These are phyloP conservation scores for Bradypodion ventrale DNA, from an alignment of 2,797 vertebrate species.

Conservation along the genomic window DNA sequence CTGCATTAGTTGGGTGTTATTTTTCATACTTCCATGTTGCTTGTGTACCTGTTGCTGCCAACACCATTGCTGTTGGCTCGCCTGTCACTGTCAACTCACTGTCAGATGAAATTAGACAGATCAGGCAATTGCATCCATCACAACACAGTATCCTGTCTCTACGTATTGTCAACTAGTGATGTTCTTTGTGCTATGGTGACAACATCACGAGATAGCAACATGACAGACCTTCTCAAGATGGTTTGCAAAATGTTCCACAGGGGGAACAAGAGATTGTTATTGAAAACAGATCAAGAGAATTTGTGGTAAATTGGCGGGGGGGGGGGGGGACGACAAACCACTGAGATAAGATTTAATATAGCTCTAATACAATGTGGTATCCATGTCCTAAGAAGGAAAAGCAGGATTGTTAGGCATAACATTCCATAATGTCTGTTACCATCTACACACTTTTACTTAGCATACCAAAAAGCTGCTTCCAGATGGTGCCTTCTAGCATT, in stretches of 20 bases:
- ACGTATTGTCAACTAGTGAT: slow-evolving; percentile 7
- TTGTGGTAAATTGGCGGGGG: not conserved
- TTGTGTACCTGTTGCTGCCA: not conserved
- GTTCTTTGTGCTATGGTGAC: slow-evolving; percentile 1
- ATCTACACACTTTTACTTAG: not conserved
- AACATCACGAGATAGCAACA: not conserved
- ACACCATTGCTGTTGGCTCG: not conserved
- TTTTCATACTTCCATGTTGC: not conserved
- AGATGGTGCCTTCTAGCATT: not conserved
- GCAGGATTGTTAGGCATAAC: not conserved
- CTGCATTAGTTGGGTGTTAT: not conserved
- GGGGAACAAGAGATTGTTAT: not conserved
- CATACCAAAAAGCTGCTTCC: not conserved
- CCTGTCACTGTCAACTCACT: slow-evolving; percentile 13
- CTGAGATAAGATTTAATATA: not conserved
- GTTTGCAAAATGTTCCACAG: slow-evolving; percentile 11
- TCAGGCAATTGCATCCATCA: slow-evolving; percentile 30
- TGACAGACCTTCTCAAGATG: slow-evolving; percentile 16
- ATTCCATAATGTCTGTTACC: not conserved
- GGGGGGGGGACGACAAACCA: not conserved
- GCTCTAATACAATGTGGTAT: slow-evolving; percentile 19
- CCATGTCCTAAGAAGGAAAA: not conserved
- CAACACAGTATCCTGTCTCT: slow-evolving; percentile 25
- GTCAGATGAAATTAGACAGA: slow-evolving; percentile 27
- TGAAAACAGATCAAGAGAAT: slow-evolving; percentile 7